A percentile compares a stretch with the other conserved stretches of the same genome.
Evolutionary conservation across 2,888 invertebrate genomes (phyloP).

Genomic region (Terebella lapidaria): DNA sequence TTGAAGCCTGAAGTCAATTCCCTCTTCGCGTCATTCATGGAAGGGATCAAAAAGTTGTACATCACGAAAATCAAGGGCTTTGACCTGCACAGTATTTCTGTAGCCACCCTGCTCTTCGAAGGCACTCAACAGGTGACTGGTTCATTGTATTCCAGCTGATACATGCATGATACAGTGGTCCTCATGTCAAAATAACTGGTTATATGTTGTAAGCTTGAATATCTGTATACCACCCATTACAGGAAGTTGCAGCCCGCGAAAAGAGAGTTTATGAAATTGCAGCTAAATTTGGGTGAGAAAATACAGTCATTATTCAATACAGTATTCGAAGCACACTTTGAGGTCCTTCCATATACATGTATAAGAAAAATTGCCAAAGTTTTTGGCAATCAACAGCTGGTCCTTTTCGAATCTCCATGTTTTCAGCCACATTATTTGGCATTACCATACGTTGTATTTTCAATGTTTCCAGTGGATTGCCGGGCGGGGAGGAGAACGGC

Average conservation of each 20-base stretch:
- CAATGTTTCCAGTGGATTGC: conserved; percentile 62
- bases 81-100: conserved; percentile 73
- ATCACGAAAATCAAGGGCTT: conserved; percentile 84
- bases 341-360: too few relatives aligned
- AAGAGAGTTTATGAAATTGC: conserved; percentile 76
- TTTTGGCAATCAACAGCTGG: too few relatives aligned
- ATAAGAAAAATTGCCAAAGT: too few relatives aligned
- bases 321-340: too few relatives aligned
- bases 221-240: too few relatives aligned
- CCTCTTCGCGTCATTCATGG: conserved; percentile 66
- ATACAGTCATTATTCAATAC: too few relatives aligned
- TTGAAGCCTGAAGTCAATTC: conserved; percentile 56
- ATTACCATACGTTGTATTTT: not conserved
- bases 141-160: too few relatives aligned
- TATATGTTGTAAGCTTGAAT: too few relatives aligned
- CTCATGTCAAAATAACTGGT: too few relatives aligned
- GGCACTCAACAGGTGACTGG: conserved; percentile 57
- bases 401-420: too few relatives aligned
- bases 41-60: conserved; percentile 79
- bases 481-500: conserved; percentile 90
- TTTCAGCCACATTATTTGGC: too few relatives aligned
- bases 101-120: conserved; percentile 91
- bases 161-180: too few relatives aligned
- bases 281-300: conserved; percentile 60
- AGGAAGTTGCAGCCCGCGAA: conserved; percentile 72